These are phyloP conservation scores for Trichonephila clavipes DNA, from an alignment of 1,140 invertebrate genomes.

Conservation along the genomic window DNA sequence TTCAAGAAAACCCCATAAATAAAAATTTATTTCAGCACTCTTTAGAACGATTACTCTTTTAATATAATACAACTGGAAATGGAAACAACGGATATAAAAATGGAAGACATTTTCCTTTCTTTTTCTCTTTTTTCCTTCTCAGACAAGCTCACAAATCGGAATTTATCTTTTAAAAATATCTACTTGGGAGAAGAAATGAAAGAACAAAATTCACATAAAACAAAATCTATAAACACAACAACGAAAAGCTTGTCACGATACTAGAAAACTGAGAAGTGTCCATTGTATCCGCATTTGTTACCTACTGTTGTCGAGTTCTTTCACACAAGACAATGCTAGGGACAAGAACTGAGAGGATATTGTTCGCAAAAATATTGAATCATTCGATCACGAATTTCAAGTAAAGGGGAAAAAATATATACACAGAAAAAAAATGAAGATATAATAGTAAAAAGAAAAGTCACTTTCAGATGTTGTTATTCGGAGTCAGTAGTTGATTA, in stretches of 20 bases:
- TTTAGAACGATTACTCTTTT: neutral
- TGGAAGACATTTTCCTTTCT: neutral
- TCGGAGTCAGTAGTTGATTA: neutral
- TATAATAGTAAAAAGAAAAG: neutral
- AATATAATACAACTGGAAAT: neutral
- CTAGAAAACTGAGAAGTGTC: neutral
- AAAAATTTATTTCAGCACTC: neutral
- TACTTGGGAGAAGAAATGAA: neutral
- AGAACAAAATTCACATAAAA: neutral
- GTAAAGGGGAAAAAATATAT: neutral
- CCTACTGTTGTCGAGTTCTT: neutral
- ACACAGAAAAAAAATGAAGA: neutral
- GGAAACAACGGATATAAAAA: neutral
- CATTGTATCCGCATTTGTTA: constrained; percentile 45
- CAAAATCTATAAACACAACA: constrained; percentile 8
- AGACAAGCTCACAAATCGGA: neutral
- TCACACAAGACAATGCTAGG: neutral
- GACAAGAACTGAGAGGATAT: neutral
- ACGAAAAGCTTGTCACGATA: constrained; percentile 16
- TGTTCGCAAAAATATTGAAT: neutral
- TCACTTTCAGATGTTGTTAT: neutral
- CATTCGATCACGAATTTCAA: neutral
- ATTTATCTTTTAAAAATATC: neutral
- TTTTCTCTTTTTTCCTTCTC: too few species aligned
- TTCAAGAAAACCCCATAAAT: neutral